Evolutionary conservation across 1,140 invertebrate genomes (phyloP).

Genomic region (Bombus haemorrhoidalis): DNA sequence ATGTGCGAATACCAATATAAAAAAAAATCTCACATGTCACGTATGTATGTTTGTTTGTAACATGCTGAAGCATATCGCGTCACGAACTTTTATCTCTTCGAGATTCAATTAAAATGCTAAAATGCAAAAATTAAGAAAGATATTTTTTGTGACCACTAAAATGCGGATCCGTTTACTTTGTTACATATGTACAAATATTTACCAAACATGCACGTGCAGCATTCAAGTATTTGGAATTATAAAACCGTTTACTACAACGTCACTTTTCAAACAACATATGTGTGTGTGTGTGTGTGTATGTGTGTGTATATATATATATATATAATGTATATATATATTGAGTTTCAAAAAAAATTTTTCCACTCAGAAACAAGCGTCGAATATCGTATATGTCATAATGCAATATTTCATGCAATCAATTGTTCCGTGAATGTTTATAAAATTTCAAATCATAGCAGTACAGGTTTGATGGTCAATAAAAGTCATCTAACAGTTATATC

Average conservation of each 20-base stretch:
- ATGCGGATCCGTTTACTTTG: background rate
- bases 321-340: background rate
- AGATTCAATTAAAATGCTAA: background rate
- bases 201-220: background rate
- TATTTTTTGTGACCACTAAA: background rate
- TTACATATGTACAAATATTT: background rate
- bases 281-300: too few species aligned
- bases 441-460: background rate
- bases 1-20: background rate
- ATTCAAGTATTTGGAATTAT: background rate
- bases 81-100: background rate
- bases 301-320: too few species aligned
- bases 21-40: too few species aligned
- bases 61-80: too few species aligned
- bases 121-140: background rate
- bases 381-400: background rate
- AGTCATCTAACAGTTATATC: background rate
- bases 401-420: background rate
- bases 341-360: background rate
- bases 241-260: background rate
- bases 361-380: background rate
- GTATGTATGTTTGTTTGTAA: background rate
- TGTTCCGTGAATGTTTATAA: background rate
- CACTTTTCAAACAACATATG: background rate
- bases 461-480: constrained; percentile 5